Evolutionary conservation across 2,888 invertebrate genomes (phyloP), one percentile per base, ranked within the genome.

Genomic region (Leptinotarsa haldemani): DNA sequence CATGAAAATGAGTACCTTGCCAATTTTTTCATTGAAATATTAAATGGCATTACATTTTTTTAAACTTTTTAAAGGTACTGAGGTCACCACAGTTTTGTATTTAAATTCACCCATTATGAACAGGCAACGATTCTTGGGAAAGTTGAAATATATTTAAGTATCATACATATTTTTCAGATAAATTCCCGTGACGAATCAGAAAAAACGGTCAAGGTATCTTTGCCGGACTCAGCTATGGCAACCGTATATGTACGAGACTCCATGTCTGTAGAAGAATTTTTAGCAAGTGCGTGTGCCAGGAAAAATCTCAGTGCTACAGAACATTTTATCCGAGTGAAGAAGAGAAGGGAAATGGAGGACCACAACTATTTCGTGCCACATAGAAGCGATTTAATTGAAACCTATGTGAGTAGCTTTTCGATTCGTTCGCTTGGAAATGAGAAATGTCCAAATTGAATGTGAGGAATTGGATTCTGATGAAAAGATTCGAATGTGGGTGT

Each of bases 291-390:
- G 67, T 98, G 98, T 89, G 94, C 94, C 79, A 92, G 97, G 81
- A 95, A 97, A 86, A 95, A 94, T 82, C 93, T 98, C 80, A 97
- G 95, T 88, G 94, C 97, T 52, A 94, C 96, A 88, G 98, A 98
- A 87, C 97, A 98, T 89, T 98, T 98, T 88, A 95, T 98, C 73
- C 91, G 97, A 81, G 96, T 97, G 80, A 97, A 97, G 89, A 97
- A 97, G 87, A 93, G 97, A 81, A 92, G 95, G 81, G 97, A 97
- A 84, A 95, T 97, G 93, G 97, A 97, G 87, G 97, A 97, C 88
- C 96, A 96, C 88, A 97, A 97, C 89, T 97, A 97, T 89, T 97
- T 97, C 89, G 97, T 98, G 84, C 98, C 98, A 75, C 97, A 97
- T 87, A 93, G 97, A 84, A 94, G 95, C 85, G 97, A 97, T 89